Conservation (phyloP, 2,113 vertebrate species). For the Aegithalos caudatus region DNA sequence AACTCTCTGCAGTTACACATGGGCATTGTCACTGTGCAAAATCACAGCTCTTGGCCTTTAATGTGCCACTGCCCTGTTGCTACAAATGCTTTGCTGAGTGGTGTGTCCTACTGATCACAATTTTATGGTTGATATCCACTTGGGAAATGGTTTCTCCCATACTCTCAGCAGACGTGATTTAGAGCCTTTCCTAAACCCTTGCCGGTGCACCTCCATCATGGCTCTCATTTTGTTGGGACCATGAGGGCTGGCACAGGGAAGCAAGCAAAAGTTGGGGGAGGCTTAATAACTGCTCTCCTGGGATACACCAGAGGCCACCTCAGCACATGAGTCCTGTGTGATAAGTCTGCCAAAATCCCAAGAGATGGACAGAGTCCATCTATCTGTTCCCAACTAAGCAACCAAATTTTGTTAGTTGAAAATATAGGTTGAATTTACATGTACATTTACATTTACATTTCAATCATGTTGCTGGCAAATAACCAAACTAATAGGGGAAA, state of each 20-base stretch:
- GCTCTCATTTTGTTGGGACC: background rate
- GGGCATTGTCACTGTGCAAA: background rate
- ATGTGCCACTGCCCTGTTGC: accelerated
- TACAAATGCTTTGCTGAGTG: background rate
- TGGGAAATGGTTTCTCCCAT: background rate
- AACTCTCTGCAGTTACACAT: accelerated
- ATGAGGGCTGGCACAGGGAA: background rate
- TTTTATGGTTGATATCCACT: background rate
- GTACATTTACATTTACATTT: background rate
- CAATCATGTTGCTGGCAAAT: background rate
- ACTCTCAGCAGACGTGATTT: background rate
- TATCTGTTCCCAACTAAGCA: background rate
- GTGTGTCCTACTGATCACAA: background rate
- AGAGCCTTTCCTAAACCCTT: background rate
- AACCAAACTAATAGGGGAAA: background rate
- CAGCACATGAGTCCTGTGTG: accelerated
- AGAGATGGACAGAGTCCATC: background rate
- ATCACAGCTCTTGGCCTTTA: background rate
- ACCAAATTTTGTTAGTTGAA: background rate
- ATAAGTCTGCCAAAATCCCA: background rate
- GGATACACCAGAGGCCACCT: background rate
- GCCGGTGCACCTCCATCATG: background rate
- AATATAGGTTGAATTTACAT: background rate
- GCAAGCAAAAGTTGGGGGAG: background rate
- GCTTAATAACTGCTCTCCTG: background rate